Evolutionary conservation across 2,113 vertebrate species (phyloP), one percentile per base, ranked within the genome.

Genomic region (Pachypanchax playfairii): DNA sequence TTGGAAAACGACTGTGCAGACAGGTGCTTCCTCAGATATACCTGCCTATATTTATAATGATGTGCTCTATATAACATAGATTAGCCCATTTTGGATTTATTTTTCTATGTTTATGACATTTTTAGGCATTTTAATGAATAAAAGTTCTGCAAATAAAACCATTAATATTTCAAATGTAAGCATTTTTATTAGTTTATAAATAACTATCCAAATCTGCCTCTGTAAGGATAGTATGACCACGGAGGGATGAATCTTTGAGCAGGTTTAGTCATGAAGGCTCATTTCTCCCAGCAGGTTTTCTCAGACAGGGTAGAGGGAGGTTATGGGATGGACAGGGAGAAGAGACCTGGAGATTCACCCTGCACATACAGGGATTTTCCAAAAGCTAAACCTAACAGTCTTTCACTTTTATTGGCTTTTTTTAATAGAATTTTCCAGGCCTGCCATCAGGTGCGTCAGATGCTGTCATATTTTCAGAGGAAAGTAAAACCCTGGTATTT

Each of bases 371-470:
- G 5, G 9, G 7, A 59, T 80, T 80, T 85, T 82, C 73, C 81
- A 21, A 59, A 36, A 4, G 39, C 33, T 57, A 57, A 36, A 69
- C 65, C 60, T 52, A 12, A 56, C 39, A 63, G 50, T 51, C 29
- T 17, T 77, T 66, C 61, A 71, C 25, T 43, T 87, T 81, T 64
- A 75, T 31, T 9, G 55, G 14, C 60, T 54, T 38, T 20, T 70
- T 75, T 74, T 67, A 36, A 46, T 52, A 57, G 56, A 59, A 76
- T 78, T 85, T 88, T 85, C 69, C 79, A 84, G 59, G 42, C 52
- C 62, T 25, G 13, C 51, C 56, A 9, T 76, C 69, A 79, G 73
- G 82, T 79, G 70, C n/a, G 29, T 76, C 60, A 77, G 54, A 51
- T 38, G 11, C 65, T 47, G 70, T 81, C 59, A 61, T 57, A 51